Evolutionary conservation across 2,888 invertebrate genomes (phyloP).

Genomic region (Lycocerus yunnanus): DNA sequence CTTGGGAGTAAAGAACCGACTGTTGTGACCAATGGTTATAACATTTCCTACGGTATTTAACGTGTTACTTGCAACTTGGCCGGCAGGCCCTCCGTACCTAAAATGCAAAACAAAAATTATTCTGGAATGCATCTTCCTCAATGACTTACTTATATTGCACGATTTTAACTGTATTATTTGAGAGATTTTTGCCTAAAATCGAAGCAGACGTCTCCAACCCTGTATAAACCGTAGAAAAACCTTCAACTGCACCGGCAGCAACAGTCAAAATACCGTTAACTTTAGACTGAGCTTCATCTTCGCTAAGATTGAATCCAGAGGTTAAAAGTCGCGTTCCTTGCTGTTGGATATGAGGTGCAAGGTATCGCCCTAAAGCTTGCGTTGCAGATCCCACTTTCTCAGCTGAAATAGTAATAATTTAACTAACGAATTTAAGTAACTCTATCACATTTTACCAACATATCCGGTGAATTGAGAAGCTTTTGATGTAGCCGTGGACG

Average conservation of each 20-base stretch:
- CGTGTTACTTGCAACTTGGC: slow-evolving; percentile 67
- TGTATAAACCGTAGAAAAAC: slow-evolving; percentile 71
- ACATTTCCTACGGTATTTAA: slow-evolving; percentile 73
- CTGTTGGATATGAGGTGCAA: slow-evolving; percentile 71
- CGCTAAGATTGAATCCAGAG: slow-evolving; percentile 60
- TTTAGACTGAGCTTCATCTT: slow-evolving; percentile 60
- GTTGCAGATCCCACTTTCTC: slow-evolving; percentile 70
- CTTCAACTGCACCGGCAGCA: slow-evolving; percentile 72
- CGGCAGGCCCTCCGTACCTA: slow-evolving; percentile 73
- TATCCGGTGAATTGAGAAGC: slow-evolving; percentile 72
- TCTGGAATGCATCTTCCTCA: background rate
- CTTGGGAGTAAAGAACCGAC: slow-evolving; percentile 68
- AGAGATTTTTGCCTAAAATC: slow-evolving; percentile 65
- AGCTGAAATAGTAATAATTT: slow-evolving; percentile 47
- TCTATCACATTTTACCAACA: slow-evolving; percentile 57
- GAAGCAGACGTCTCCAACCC: slow-evolving; percentile 73
- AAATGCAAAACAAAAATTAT: background rate
- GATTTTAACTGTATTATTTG: slow-evolving; percentile 74
- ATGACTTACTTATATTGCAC: slow-evolving; percentile 71
- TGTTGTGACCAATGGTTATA: slow-evolving; percentile 66
- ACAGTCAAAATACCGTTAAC: slow-evolving; percentile 66
- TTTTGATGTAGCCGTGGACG: slow-evolving; percentile 67
- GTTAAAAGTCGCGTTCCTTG: slow-evolving; percentile 66
- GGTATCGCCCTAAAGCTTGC: slow-evolving; percentile 64
- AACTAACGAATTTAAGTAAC: background rate